Conservation (phyloP, 1,140 invertebrate species). For the Drosophila busckii region DNA sequence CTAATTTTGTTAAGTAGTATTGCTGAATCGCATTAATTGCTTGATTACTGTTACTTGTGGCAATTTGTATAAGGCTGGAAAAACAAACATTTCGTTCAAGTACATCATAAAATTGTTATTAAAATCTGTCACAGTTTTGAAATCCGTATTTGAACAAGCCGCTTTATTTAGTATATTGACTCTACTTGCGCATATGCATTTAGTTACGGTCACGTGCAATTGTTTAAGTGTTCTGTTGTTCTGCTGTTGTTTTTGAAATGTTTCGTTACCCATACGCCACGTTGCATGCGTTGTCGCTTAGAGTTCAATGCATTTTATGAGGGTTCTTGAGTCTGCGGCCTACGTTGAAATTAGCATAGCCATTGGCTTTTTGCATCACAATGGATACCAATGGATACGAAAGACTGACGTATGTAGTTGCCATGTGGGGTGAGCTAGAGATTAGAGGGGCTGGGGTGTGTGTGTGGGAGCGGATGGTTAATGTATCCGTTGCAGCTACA, state of each 20-base stretch:
- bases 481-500: constrained; percentile 1
- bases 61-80: no score
- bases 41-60: no score
- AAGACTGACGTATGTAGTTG: constrained; percentile 48
- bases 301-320: constrained; percentile 62
- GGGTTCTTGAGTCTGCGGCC: constrained; percentile 34
- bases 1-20: no score
- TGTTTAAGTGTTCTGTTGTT: constrained; percentile 22
- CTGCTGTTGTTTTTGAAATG: no score
- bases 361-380: constrained; percentile 60
- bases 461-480: constrained; percentile 1
- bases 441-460: neutral
- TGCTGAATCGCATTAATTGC: no score
- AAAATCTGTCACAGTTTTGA: no score
- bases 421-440: constrained; percentile 30
- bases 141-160: no score
- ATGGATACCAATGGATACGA: constrained; percentile 32
- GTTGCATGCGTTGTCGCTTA: constrained; percentile 41
- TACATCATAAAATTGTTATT: no score
- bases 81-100: no score
- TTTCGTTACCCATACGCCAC: constrained; percentile 67
- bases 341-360: constrained; percentile 37
- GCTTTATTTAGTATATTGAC: no score
- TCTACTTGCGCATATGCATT: no score
- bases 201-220: constrained; percentile 34